Evolutionary conservation across 92 coral and sea anemone genomes (phyloP), one percentile per base, ranked within the genome.

Genomic region (Blastomussa wellsi): DNA sequence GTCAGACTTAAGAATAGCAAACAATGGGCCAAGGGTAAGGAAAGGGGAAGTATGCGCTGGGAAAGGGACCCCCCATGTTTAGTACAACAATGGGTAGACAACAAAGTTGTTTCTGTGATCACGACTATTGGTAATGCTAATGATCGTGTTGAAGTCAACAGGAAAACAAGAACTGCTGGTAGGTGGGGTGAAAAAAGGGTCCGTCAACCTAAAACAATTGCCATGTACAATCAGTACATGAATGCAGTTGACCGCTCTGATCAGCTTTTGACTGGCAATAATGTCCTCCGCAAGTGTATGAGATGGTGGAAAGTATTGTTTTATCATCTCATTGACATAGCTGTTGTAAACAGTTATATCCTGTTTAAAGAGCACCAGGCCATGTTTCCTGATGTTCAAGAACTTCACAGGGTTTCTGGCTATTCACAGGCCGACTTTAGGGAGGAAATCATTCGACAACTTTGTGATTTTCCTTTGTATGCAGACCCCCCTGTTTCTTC

Each of bases 281-380:
- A 86, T 42, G 92, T 79, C 10, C 5, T 86, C 24, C 74, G 88
- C 9, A 88, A 93, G 80, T 86, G 87, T 2, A 36, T 84, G 48
- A 90, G 80, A 74, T 92, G 93, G 96, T 93, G 92, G 91, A 90
- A 90, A 60, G 83, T 88, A 0, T 8, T 86, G 16, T 91, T 93
- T 60, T 93, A 86, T 52, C 97, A 91, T 52, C 70, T 89, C 47
- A 77, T 91, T 20, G 91, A 91, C 16, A 91, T 86, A 2, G 93
- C 90, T 12, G 87, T 80, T 16, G 90, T 89, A 3, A 90, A 92
- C 33, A 69, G 88, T 84, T 80, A 53, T 57, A 87, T 89, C 2
- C 79, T 91, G 3, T 90, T 88, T 82, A 75, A 72, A 48, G 47
- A 78, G 26, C 94, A 93, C 70, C 87, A 68, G n/a, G 83, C 86